Evolutionary conservation across 2,888 invertebrate genomes (phyloP).

Genomic region (Dryobota labecula): DNA sequence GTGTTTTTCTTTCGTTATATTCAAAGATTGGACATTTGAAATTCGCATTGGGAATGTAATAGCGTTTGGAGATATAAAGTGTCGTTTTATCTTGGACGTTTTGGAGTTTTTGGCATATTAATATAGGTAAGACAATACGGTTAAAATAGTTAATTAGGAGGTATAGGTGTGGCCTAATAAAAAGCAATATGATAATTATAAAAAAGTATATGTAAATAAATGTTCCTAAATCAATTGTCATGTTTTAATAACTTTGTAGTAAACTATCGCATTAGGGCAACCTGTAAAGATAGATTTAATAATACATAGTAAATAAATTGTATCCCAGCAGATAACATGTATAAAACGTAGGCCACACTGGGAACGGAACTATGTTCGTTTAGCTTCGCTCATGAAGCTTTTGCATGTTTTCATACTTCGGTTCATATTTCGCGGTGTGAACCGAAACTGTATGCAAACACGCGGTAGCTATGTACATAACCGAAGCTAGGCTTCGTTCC

Average conservation of each 20-base stretch:
- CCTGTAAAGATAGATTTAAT: not conserved
- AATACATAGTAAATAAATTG: too few species aligned
- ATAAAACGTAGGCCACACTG: too few species aligned
- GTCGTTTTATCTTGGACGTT: not conserved
- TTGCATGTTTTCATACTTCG: too few species aligned
- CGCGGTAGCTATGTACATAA: too few species aligned
- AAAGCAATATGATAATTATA: too few species aligned
- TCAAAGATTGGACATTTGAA: constrained; percentile 51
- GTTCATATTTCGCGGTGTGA: too few species aligned
- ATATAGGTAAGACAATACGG: not conserved
- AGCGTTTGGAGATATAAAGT: constrained; percentile 4
- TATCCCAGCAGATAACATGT: too few species aligned
- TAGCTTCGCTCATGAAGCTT: too few species aligned
- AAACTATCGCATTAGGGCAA: not conserved
- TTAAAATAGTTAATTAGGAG: not conserved
- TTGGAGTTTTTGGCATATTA: not conserved
- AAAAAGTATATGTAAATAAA: not conserved
- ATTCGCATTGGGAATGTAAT: constrained; percentile 42
- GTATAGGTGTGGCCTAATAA: too few species aligned
- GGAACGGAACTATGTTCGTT: too few species aligned
- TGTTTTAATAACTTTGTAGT: not conserved
- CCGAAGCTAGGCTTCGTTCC: too few species aligned
- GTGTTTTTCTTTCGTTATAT: constrained; percentile 54
- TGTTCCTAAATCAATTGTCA: not conserved
- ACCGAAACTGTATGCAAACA: too few species aligned